A percentile compares a stretch with the other conserved stretches of the same genome.
Evolutionary conservation across 2,113 vertebrate species (phyloP).

Genomic region (Mus musculus): DNA sequence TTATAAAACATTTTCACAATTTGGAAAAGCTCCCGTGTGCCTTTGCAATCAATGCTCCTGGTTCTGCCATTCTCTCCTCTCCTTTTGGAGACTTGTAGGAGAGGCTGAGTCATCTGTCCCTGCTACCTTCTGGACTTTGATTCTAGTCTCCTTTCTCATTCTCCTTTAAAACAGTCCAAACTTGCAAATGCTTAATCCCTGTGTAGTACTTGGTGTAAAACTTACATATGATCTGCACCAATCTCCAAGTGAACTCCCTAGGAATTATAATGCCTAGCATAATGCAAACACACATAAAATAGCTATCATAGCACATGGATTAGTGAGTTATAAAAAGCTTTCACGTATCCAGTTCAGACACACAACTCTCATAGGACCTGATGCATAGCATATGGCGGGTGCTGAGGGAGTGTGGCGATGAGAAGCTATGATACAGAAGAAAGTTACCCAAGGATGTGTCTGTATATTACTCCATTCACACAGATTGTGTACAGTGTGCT

Average conservation of each 20-base stretch:
- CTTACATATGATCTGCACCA: not conserved
- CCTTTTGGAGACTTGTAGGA: not conserved
- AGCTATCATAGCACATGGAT: not conserved
- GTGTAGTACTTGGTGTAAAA: too few species aligned
- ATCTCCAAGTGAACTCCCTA: not conserved
- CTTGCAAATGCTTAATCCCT: not conserved
- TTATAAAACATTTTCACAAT: not conserved
- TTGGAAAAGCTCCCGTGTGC: not conserved
- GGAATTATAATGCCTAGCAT: not conserved
- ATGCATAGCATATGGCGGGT: too few species aligned
- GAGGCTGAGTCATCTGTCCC: too few species aligned
- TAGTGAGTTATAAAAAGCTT: not conserved
- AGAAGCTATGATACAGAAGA: not conserved
- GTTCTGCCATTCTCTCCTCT: not conserved
- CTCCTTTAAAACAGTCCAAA: not conserved
- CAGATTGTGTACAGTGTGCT: not conserved
- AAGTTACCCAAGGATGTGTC: not conserved
- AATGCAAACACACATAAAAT: not conserved
- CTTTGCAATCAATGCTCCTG: not conserved
- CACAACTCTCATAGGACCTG: too few species aligned
- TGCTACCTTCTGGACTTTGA: not conserved
- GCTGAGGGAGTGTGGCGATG: not conserved
- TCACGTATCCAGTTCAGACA: not conserved
- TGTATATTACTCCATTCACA: not conserved
- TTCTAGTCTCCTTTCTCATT: not conserved